These are phyloP conservation scores for Euwallacea fornicatus DNA, from an alignment of 1,140 invertebrate genomes.

Conservation along the genomic window DNA sequence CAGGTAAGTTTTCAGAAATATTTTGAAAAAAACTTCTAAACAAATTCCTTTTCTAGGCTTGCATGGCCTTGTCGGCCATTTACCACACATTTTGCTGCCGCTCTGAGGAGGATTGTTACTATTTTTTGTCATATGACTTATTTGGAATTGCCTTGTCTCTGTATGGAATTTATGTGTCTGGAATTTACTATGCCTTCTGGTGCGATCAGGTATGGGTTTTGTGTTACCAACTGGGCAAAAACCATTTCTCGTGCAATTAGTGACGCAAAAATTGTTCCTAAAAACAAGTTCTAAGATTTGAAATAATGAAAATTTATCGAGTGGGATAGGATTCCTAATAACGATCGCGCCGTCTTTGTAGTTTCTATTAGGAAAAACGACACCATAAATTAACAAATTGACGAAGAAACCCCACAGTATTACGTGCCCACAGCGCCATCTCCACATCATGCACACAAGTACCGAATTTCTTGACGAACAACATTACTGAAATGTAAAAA, in stretches of 20 bases:
- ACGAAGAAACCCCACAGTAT: too few species aligned
- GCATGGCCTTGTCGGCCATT: conserved; percentile 88
- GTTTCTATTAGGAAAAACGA: too few species aligned
- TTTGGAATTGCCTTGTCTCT: conserved; percentile 91
- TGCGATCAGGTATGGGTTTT: conserved; percentile 77
- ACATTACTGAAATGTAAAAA: too few species aligned
- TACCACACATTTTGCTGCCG: conserved; percentile 95
- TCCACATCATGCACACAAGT: too few species aligned
- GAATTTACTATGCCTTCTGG: conserved; percentile 97
- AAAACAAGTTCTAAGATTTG: too few species aligned
- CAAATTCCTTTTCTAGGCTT: conserved; percentile 71
- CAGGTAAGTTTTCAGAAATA: conserved; percentile 64
- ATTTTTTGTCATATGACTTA: conserved; percentile 88
- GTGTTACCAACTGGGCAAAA: neutral
- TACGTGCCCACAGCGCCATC: too few species aligned
- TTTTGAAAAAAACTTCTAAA: neutral
- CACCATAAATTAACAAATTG: too few species aligned
- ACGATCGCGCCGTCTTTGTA: too few species aligned
- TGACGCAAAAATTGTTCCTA: too few species aligned
- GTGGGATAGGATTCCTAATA: too few species aligned
- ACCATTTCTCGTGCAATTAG: neutral
- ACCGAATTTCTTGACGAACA: too few species aligned
- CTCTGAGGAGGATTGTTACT: conserved; percentile 82
- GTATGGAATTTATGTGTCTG: conserved; percentile 91
- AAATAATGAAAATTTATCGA: too few species aligned